A percentile compares a stretch with the other conserved stretches of the same genome.
Evolutionary conservation across 1,140 invertebrate species (phyloP).

Genomic region (Cyrtorhinus lividipennis): DNA sequence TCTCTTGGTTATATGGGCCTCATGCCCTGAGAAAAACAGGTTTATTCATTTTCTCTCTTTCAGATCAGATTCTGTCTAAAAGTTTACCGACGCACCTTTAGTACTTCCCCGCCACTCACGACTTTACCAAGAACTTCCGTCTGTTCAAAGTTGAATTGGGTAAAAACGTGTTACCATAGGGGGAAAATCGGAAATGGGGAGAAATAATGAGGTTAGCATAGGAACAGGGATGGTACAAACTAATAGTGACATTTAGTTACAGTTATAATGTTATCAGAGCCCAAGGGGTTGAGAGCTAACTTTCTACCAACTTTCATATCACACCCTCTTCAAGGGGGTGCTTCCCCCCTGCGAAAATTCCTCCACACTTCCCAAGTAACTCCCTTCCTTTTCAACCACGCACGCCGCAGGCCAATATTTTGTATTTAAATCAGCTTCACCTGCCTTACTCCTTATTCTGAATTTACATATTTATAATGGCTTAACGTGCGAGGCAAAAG

Average conservation of each 20-base stretch:
- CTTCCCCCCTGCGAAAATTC: not conserved
- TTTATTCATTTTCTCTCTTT: too few relatives aligned
- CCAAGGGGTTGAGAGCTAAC: conserved; percentile 11
- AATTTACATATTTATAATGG: conserved; percentile 9
- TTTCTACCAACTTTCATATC: conserved; percentile 12
- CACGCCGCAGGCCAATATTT: not conserved
- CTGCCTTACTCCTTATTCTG: not conserved
- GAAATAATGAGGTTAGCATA: conserved; percentile 7
- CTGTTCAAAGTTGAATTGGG: too few relatives aligned
- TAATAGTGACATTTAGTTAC: conserved; percentile 17
- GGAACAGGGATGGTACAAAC: conserved; percentile 6
- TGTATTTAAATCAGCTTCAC: conserved; percentile 1
- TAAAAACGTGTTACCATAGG: not conserved
- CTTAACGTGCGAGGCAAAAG: not conserved
- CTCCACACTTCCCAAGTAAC: not conserved
- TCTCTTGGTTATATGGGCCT: too few relatives aligned
- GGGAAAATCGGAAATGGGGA: not conserved
- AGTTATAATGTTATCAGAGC: conserved; percentile 15
- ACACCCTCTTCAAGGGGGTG: not conserved
- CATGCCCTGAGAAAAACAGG: too few relatives aligned
- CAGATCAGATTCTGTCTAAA: too few relatives aligned
- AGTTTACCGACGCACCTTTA: too few relatives aligned
- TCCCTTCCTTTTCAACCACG: not conserved
- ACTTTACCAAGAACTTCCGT: too few relatives aligned
- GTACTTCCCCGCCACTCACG: too few relatives aligned